These are phyloP conservation scores for Micropoecilia bifurca DNA, from an alignment of 2,797 vertebrate species.

Conservation along the genomic window DNA sequence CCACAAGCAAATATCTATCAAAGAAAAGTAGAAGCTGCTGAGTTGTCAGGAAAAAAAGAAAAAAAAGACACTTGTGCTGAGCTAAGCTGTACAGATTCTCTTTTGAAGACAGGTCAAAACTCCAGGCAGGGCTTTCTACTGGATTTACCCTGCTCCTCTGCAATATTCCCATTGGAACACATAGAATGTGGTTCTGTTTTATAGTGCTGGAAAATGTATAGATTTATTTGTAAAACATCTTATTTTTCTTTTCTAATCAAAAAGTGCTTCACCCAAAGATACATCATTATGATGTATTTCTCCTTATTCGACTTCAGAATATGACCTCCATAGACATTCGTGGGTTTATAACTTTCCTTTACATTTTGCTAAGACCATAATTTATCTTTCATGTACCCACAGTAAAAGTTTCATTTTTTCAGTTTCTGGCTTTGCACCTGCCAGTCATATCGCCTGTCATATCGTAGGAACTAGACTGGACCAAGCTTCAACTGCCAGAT, in stretches of 20 bases:
- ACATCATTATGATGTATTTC: not conserved
- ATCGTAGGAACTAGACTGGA: not conserved
- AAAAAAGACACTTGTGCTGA: conserved; percentile 1
- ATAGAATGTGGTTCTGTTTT: not conserved
- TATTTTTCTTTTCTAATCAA: not conserved
- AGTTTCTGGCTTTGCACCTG: not conserved
- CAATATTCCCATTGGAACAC: not conserved
- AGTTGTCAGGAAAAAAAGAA: conserved; percentile 7
- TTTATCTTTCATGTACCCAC: not conserved
- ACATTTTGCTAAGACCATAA: not conserved
- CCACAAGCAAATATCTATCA: conserved; percentile 6
- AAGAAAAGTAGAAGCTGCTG: conserved; percentile 4
- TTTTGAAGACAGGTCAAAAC: conserved; percentile 4
- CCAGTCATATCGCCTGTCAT: not conserved
- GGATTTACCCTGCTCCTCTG: not conserved
- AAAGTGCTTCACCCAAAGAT: not conserved
- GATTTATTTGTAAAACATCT: not conserved
- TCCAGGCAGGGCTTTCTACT: not conserved
- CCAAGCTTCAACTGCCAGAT: no score
- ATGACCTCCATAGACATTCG: not conserved
- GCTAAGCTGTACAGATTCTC: not conserved
- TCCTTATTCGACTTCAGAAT: not conserved
- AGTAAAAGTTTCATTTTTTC: not conserved
- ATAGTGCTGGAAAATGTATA: not conserved
- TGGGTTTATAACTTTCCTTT: not conserved